Evolutionary conservation across 2,113 vertebrate genomes (phyloP), one percentile per base, ranked within the genome.

Genomic region (Cranoglanis bouderius): DNA sequence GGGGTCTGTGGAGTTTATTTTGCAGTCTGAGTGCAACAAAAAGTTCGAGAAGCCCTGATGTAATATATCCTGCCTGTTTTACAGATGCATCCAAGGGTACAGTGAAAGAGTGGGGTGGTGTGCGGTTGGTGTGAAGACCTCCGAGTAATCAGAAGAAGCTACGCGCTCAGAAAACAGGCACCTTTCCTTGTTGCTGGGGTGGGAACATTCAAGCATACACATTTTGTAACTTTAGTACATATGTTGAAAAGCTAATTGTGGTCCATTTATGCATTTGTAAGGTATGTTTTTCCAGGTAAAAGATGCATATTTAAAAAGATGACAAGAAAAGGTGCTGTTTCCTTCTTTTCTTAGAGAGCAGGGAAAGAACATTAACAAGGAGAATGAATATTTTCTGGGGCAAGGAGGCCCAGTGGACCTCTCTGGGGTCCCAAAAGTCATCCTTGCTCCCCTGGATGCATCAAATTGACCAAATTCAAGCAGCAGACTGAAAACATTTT

Each of bases 391-490:
- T 82, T 82, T 24, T 59, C 80, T 82, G 53, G 53, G 19, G 9
- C 80, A 57, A 82, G 53, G 32, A 83, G 38, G 12, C 53, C 55
- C 14, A n/a, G 81, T 61, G 81, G 81, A 35, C 10, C 12, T 29
- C 35, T 29, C 57, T 61, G 35, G 16, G 21, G 55, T 61, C 55
- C 55, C 21, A 82, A 29, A 35, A 40, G 32, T 40, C 32, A 40
- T 59, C 14, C 6, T 35, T 38, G 53, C 21, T 14, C 32, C 32
- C 46, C 29, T 55, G 80, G 32, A 35, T 82, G n/a, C 49, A 9
- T 81, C 19, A 82, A 35, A 57, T 82, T 57, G 51, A 38, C 51
- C 80, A 81, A 19, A 81, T 51, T 46, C 46, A 81, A 82, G 35
- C 35, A 83, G 35, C 35, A 40, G 12, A 32, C 55, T 40, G 55